These are phyloP conservation scores for Notiomystis cincta DNA, from an alignment of 2,113 vertebrate genomes.

Conservation along the genomic window DNA sequence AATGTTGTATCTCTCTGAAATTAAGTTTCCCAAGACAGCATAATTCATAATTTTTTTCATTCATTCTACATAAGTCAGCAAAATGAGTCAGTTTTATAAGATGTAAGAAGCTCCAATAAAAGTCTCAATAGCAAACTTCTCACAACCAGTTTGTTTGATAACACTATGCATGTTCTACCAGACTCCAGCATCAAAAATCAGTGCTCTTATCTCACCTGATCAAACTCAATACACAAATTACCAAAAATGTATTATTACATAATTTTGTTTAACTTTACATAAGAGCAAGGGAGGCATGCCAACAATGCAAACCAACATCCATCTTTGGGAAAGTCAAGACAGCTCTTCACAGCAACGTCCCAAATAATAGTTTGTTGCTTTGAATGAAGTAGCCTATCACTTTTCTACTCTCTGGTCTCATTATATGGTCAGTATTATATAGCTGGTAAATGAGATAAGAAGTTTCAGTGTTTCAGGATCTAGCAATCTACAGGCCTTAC, in stretches of 20 bases:
- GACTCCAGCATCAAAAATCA: neutral
- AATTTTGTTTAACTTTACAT: neutral
- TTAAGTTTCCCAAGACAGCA: neutral
- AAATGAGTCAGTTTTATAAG: conserved; percentile 1
- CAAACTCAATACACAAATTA: neutral
- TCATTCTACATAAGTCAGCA: neutral
- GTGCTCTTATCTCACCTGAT: neutral
- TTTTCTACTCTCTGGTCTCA: neutral
- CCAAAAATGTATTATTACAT: neutral
- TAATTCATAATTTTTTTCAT: neutral
- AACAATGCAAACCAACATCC: neutral
- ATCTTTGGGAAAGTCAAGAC: neutral
- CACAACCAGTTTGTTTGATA: neutral
- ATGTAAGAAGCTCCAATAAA: neutral
- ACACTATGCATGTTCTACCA: neutral
- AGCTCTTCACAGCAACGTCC: neutral
- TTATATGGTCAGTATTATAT: neutral
- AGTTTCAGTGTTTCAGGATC: neutral
- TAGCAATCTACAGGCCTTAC: neutral
- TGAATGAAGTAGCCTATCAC: neutral
- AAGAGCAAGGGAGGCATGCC: neutral
- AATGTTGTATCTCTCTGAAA: neutral
- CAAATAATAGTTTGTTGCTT: neutral
- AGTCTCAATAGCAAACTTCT: neutral
- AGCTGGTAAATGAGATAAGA: neutral